Conservation (phyloP, 2,113 vertebrate species). For the Phaethon lepturus region DNA sequence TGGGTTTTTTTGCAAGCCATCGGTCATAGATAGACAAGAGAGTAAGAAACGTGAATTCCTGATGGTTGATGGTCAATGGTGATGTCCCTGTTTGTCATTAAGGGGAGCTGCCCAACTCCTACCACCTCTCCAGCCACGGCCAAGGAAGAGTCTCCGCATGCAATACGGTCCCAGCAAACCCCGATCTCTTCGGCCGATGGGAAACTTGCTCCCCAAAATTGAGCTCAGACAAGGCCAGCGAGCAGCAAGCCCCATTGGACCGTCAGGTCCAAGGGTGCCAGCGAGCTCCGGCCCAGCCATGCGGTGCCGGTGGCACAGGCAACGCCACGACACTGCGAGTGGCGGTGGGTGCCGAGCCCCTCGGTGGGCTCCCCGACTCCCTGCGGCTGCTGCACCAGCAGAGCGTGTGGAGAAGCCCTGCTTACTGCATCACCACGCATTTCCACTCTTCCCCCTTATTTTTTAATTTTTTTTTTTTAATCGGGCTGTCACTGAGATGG, state of each 20-base stretch:
- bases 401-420: neutral
- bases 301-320: rapidly evolving
- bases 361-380: neutral
- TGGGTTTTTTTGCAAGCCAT: neutral
- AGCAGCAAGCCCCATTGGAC: neutral
- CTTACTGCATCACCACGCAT: neutral
- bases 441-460: neutral
- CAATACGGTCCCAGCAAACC: neutral
- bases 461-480: neutral
- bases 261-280: neutral
- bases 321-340: rapidly evolving
- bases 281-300: rapidly evolving
- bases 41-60: rapidly evolving
- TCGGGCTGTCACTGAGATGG: neutral
- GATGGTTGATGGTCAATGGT: neutral
- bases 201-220: neutral
- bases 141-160: rapidly evolving
- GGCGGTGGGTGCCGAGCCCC: neutral
- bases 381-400: neutral
- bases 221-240: neutral
- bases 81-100: neutral
- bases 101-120: neutral
- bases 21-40: neutral
- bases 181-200: neutral
- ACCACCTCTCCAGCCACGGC: rapidly evolving